Conservation (phyloP, 2,888 invertebrate species). For the Cryptocephalus primarius region DNA sequence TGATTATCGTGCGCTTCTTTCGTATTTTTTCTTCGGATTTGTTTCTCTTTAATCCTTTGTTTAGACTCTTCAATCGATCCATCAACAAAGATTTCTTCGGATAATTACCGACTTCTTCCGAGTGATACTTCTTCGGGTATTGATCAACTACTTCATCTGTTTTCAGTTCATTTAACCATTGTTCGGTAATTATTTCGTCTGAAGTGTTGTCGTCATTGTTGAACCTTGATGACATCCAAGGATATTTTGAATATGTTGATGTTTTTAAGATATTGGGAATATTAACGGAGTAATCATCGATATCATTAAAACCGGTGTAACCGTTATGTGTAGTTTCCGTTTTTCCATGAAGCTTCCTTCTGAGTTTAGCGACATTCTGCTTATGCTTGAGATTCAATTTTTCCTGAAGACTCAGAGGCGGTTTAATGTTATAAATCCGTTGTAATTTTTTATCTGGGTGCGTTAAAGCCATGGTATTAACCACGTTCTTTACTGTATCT, state of each 20-base stretch:
- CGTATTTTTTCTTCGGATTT: background rate
- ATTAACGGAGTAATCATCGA: background rate
- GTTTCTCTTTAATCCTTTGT: constrained; percentile 7
- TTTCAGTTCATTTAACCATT: constrained; percentile 6
- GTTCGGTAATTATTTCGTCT: background rate
- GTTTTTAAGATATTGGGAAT: background rate
- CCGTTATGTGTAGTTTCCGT: background rate
- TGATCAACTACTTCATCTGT: constrained; percentile 3
- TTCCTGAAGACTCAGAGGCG: background rate
- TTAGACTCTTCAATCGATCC: constrained; percentile 19
- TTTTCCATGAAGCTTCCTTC: background rate
- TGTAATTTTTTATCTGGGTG: constrained; percentile 11
- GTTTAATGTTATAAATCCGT: constrained; percentile 4
- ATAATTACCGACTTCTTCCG: background rate
- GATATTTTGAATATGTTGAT: background rate
- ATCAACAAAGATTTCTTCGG: constrained; percentile 8
- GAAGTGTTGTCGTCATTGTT: background rate
- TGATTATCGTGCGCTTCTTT: constrained; percentile 7
- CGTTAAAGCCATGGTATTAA: constrained; percentile 11
- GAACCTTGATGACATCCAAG: background rate
- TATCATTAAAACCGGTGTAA: background rate
- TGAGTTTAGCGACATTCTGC: background rate
- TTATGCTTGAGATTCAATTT: background rate
- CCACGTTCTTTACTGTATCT: constrained; percentile 17
- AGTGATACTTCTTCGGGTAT: background rate